Base-by-base conservation (phyloP, 2,888 invertebrate species). In the Ypsolopha sequella region DNA sequence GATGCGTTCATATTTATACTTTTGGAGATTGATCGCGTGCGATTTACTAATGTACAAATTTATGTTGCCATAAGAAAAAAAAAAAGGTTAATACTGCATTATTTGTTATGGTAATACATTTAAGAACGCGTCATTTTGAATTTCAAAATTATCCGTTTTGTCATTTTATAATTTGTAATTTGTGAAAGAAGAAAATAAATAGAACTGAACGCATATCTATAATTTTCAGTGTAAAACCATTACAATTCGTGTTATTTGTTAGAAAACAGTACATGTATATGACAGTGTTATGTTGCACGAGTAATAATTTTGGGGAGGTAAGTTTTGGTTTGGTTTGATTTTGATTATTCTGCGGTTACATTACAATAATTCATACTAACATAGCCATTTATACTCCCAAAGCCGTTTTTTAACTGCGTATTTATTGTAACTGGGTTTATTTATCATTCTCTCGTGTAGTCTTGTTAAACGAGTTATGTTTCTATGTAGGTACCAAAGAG, bases 71-170 rank as follows among this genome's bases (percentile, higher is more conserved):
- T 38, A n/a, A 10, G 36, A 36, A 39, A 11, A 48, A 14, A 33
- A 39, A 33, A 48, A 49, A 24, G 34, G 48, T 41, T 46, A 45
- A 14, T 44, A 50, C 24, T 24, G 52, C 24, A 44, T 48, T 46
- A 35, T 51, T 38, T 45, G 10, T 11, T 41, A 13, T 41, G 50
- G 50, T 43, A 50, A 43, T 33, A 48, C 35, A 24, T 14, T 48
- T 46, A 62, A 33, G 46, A 50, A 53, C 48, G 41, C 39, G 43
- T 47, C 45, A 50, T 56, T 68, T 69, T 64, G 58, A 68, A 68
- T 61, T 72, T 70, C 65, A 52, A 58, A 51, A 52, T 56, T 62
- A 58, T 59, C 70, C 69, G 72, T 70, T 61, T 59, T 53, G 53
- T 36, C 14, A 35, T 24, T 24, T 41, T 38, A 10, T n/a, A 35